Base-by-base conservation (phyloP, 1,140 invertebrate species). In the Hylaeus anthracinus region DNA sequence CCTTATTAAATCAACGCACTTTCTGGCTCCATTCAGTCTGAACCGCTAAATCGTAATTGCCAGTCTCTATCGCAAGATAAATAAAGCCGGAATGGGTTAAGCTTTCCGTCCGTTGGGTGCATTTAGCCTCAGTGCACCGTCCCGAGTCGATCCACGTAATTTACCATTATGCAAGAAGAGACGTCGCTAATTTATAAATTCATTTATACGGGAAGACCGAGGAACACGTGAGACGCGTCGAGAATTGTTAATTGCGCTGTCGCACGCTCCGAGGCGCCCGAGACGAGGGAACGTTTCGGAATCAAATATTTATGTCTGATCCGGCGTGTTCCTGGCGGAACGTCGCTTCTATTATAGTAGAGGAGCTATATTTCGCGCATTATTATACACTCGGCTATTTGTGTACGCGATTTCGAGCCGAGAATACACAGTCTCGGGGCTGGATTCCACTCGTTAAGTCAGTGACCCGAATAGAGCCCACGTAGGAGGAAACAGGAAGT, bases 381-480 rank as follows among this genome's bases (percentile, higher is more conserved):
- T 71, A 73, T 84, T 70, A 72, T 72, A 67, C 56, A 26, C 41
- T n/a, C 69, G 48, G 73, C 77, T 83, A 83, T 83, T 83, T 69
- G 75, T 80, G 65, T 74, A 79, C 61, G 53, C 70, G 76, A 84
- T 84, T 80, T 84, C 65, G 76, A 61, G 71, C 41, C 82, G 82
- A 60, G 76, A 72, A 66, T 78, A 78, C 81, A 48, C 69, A 48
- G 79, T 73, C 82, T 53, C 63, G 60, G 48, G 60, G 79, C 69
- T 85, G 83, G 48, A 84, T 84, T 80, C 82, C 66, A 60, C 64
- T 56, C 75, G 82, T 77, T 70, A 72, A 85, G 82, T 85, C 83
- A 71, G 71, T 84, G 83, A 85, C 83, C 82, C 83, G 82, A 85
- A 84, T 85, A 85, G 66, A 84, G 53, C 76, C 26, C 76, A 37